Conservation (phyloP, 1,140 invertebrate genomes). For the Mycetomoellerius zeteki region DNA sequence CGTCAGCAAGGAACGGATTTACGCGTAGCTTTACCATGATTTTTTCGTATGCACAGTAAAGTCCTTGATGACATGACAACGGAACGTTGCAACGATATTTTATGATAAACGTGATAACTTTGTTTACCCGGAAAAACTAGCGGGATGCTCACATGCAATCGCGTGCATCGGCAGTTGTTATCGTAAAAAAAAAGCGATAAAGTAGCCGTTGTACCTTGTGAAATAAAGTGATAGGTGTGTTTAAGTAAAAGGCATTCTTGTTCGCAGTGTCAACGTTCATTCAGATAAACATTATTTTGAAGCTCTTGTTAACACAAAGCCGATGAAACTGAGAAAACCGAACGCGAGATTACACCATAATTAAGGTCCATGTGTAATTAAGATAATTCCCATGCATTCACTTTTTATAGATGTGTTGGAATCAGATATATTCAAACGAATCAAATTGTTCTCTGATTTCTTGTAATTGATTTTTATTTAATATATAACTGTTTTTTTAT, state of each 20-base stretch:
- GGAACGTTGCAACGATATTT: slow-evolving; percentile 10
- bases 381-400: not conserved
- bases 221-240: not conserved
- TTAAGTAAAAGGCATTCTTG: slow-evolving; percentile 7
- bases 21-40: slow-evolving; percentile 20
- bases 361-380: not conserved
- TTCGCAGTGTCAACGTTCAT: not conserved
- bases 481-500: too few species aligned
- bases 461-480: not conserved
- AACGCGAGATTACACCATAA: not conserved
- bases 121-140: slow-evolving; percentile 51
- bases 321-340: not conserved
- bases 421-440: not conserved
- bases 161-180: slow-evolving; percentile 10
- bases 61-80: not conserved
- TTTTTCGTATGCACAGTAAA: not conserved
- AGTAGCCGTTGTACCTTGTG: not conserved
- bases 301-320: not conserved
- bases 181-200: slow-evolving; percentile 47
- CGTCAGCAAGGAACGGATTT: not conserved
- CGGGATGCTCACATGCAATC: slow-evolving; percentile 6
- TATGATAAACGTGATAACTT: slow-evolving; percentile 50
- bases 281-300: not conserved
- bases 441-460: not conserved
- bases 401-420: not conserved